These are phyloP conservation scores for Podarcis lilfordi DNA, from an alignment of 2,797 vertebrate species.

Conservation along the genomic window DNA sequence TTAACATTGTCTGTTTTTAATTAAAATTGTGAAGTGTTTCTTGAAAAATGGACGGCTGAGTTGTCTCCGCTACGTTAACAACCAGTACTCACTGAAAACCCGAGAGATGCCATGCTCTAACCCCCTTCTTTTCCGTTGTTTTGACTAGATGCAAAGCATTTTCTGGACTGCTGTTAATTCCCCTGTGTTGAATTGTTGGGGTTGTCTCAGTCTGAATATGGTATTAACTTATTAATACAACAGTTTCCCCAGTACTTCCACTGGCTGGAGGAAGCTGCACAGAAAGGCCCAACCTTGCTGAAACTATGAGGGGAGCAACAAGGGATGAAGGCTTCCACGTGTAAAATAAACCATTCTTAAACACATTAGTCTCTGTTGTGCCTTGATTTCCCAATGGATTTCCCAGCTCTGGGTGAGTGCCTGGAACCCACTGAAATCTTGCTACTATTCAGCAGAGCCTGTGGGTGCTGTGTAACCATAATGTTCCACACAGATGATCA, in stretches of 20 bases:
- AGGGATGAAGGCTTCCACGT: too few relatives aligned
- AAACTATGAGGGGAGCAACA: too few relatives aligned
- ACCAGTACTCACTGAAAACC: not conserved
- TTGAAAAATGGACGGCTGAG: conserved; percentile 29
- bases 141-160: conserved; percentile 6
- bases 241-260: not conserved
- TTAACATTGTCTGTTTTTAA: conserved; percentile 40
- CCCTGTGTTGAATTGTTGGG: not conserved
- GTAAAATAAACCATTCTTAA: too few relatives aligned
- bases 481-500: too few relatives aligned
- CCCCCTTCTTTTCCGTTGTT: conserved; percentile 15
- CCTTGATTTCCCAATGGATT: too few relatives aligned
- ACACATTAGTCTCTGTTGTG: too few relatives aligned
- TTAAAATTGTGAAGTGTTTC: conserved; percentile 30
- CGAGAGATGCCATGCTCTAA: conserved; percentile 6
- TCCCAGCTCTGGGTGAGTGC: too few relatives aligned
- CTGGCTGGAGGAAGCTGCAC: not conserved
- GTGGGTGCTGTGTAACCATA: too few relatives aligned
- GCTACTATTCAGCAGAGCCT: too few relatives aligned
- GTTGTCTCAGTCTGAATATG: not conserved
- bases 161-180: not conserved
- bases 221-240: not conserved
- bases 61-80: not conserved
- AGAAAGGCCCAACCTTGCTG: too few relatives aligned
- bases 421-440: too few relatives aligned